phyloP scores from a whole-genome alignment of 2,888 invertebrate species.

The Thera britannica region DNA sequence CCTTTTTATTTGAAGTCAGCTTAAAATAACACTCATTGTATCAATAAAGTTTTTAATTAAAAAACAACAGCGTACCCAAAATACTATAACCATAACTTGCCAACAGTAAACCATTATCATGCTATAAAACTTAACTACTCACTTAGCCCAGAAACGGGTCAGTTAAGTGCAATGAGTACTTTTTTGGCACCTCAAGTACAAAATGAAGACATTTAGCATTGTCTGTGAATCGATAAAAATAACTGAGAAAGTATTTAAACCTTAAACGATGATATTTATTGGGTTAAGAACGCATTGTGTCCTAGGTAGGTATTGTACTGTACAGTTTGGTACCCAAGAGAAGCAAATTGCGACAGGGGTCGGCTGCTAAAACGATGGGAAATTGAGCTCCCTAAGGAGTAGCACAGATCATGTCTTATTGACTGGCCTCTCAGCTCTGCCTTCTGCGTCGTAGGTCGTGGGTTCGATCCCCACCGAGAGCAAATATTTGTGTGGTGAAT shows the following conservation, averaged over 20 bases:
- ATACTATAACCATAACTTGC: slow-evolving; percentile 29
- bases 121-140: slow-evolving; percentile 57
- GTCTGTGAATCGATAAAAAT: slow-evolving; percentile 41
- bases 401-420: no score
- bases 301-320: neutral
- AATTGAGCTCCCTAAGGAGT: no score
- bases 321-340: no score
- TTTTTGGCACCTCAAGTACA: slow-evolving; percentile 39
- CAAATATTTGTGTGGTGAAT: no score
- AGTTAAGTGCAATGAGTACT: slow-evolving; percentile 39
- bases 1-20: no score
- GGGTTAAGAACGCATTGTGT: slow-evolving; percentile 8
- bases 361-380: no score
- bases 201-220: slow-evolving; percentile 52
- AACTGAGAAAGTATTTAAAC: slow-evolving; percentile 33
- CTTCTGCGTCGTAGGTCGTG: no score
- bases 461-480: no score
- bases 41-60: neutral
- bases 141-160: slow-evolving; percentile 51
- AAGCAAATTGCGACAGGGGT: no score
- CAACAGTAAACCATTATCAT: slow-evolving; percentile 47
- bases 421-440: no score
- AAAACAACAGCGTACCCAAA: slow-evolving; percentile 9
- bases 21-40: no score
- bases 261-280: slow-evolving; percentile 39